phyloP scores from a whole-genome alignment of 2,113 vertebrate species.

The Empidonax traillii region DNA sequence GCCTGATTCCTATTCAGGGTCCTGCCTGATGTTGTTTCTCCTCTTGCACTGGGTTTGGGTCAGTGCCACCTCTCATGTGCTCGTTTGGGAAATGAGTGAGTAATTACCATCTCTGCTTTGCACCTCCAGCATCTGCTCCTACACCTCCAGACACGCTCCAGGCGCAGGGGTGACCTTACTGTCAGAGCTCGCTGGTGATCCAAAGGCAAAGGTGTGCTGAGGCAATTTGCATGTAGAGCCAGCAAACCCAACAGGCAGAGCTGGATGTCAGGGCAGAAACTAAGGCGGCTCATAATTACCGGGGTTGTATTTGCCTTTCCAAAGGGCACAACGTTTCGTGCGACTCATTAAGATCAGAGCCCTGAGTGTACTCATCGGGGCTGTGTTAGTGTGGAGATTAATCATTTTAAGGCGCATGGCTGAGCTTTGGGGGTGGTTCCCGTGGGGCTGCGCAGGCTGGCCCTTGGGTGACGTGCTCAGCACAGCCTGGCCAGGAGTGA shows the following conservation, averaged over 20 bases:
- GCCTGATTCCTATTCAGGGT: neutral
- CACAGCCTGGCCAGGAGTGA: neutral
- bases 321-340: conserved; percentile 15
- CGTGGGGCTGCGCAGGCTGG: fast-evolving
- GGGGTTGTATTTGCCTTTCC: conserved; percentile 14
- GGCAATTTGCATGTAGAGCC: neutral
- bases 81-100: neutral
- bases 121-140: neutral
- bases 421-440: neutral
- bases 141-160: neutral
- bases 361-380: neutral
- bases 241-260: neutral
- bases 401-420: neutral
- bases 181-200: neutral
- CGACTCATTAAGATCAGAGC: conserved; percentile 17
- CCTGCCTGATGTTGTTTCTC: fast-evolving
- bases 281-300: neutral
- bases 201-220: neutral
- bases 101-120: neutral
- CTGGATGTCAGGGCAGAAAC: neutral
- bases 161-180: neutral
- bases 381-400: neutral
- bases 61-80: neutral
- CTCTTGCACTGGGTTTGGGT: neutral
- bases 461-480: neutral